Conservation (phyloP, 1,140 invertebrate species). For the Drosophila erecta region DNA sequence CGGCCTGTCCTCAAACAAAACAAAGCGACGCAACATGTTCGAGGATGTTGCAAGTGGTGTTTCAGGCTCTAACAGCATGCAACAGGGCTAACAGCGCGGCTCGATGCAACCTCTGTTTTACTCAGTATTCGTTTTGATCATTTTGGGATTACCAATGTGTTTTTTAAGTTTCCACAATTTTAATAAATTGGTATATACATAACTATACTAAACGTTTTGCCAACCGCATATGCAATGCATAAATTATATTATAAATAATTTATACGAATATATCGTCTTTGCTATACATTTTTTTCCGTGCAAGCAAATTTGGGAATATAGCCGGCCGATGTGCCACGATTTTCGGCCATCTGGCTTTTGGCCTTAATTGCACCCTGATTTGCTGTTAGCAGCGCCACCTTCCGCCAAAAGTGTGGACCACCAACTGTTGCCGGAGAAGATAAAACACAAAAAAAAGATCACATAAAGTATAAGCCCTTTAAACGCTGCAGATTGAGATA, state of each 20-base stretch:
- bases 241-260: no score
- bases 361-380: slow-evolving; percentile 45
- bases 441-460: slow-evolving; percentile 1
- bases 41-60: slow-evolving; percentile 1
- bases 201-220: no score
- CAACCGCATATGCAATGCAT: no score
- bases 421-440: slow-evolving; percentile 42
- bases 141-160: background rate
- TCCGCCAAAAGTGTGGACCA: slow-evolving; percentile 51
- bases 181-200: no score
- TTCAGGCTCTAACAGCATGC: slow-evolving; percentile 4
- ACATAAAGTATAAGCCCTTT: slow-evolving; percentile 1
- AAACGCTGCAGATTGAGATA: slow-evolving; percentile 21
- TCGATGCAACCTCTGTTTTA: slow-evolving; percentile 1
- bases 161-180: background rate
- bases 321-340: background rate
- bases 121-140: no score
- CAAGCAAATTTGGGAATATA: background rate
- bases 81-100: slow-evolving; percentile 11
- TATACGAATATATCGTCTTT: no score
- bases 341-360: slow-evolving; percentile 24
- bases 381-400: slow-evolving; percentile 52
- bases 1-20: slow-evolving; percentile 45
- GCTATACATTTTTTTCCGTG: slow-evolving; percentile 1
- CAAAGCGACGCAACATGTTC: slow-evolving; percentile 53